These are phyloP conservation scores for Pica pica DNA, from an alignment of 2,113 vertebrate genomes.

Conservation along the genomic window DNA sequence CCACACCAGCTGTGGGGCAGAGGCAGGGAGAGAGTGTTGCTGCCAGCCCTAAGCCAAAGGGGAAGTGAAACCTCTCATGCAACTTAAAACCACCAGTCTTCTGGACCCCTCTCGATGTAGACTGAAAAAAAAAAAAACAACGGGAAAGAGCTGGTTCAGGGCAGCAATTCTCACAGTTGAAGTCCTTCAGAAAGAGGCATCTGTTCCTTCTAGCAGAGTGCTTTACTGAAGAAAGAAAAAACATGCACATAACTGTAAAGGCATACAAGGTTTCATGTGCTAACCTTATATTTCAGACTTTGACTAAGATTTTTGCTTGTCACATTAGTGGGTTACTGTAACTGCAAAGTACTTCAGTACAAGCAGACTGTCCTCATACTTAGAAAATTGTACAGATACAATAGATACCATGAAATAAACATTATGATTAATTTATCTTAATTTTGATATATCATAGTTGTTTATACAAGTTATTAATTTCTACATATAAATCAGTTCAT, in stretches of 20 bases:
- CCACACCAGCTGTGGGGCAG: not conserved
- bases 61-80: not conserved
- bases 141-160: not conserved
- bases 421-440: not conserved
- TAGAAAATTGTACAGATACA: not conserved
- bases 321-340: not conserved
- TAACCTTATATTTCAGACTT: not conserved
- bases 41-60: not conserved
- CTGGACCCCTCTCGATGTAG: not conserved
- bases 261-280: not conserved
- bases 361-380: not conserved
- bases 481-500: not conserved
- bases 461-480: not conserved
- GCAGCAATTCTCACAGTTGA: not conserved
- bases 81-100: not conserved
- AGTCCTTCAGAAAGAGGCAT: not conserved
- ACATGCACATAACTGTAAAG: not conserved
- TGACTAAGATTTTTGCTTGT: not conserved
- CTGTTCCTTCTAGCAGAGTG: not conserved
- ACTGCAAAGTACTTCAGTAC: not conserved
- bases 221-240: not conserved
- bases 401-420: not conserved
- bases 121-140: not conserved
- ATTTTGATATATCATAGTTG: not conserved
- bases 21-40: not conserved